A percentile compares a stretch with the other conserved stretches of the same genome.
Evolutionary conservation across 1,140 invertebrate species (phyloP).

Genomic region (Euschistus heros): DNA sequence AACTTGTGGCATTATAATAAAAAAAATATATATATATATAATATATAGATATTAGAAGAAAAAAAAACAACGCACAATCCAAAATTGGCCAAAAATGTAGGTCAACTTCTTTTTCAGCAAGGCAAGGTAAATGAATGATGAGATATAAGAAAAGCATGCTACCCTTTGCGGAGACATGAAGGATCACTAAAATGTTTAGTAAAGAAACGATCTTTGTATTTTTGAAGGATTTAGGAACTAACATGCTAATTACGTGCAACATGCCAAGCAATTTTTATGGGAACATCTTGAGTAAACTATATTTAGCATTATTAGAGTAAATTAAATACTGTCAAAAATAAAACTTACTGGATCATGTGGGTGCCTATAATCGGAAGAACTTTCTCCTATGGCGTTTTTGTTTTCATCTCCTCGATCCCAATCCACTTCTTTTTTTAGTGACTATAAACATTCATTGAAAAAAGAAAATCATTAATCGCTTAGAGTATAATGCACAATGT

Average conservation of each 20-base stretch:
- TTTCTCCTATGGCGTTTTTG: slow-evolving; percentile 49
- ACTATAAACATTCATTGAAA: slow-evolving; percentile 44
- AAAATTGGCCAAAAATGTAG: slow-evolving; percentile 68
- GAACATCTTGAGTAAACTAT: slow-evolving; percentile 30
- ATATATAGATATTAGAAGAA: slow-evolving; percentile 36
- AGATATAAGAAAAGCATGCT: slow-evolving; percentile 24
- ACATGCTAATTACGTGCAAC: slow-evolving; percentile 1
- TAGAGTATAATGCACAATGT: too few species aligned
- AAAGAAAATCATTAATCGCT: too few species aligned
- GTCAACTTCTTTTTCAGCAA: slow-evolving; percentile 79
- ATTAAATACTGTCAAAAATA: slow-evolving; percentile 8
- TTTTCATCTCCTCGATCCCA: slow-evolving; percentile 63
- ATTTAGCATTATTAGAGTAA: too few species aligned
- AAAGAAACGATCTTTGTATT: too few species aligned
- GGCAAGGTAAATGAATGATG: slow-evolving; percentile 31
- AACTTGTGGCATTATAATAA: slow-evolving; percentile 17
- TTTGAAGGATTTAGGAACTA: too few species aligned
- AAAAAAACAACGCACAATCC: slow-evolving; percentile 48
- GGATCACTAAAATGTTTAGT: too few species aligned
- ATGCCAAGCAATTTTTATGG: slow-evolving; percentile 33
- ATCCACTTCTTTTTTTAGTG: slow-evolving; percentile 77
- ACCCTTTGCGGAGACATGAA: too few species aligned
- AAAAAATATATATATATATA: slow-evolving; percentile 35
- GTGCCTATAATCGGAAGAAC: slow-evolving; percentile 61
- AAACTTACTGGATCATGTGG: slow-evolving; percentile 70